These are phyloP conservation scores for Tridacna gigas DNA, from an alignment of 2,888 invertebrate species.

Conservation along the genomic window DNA sequence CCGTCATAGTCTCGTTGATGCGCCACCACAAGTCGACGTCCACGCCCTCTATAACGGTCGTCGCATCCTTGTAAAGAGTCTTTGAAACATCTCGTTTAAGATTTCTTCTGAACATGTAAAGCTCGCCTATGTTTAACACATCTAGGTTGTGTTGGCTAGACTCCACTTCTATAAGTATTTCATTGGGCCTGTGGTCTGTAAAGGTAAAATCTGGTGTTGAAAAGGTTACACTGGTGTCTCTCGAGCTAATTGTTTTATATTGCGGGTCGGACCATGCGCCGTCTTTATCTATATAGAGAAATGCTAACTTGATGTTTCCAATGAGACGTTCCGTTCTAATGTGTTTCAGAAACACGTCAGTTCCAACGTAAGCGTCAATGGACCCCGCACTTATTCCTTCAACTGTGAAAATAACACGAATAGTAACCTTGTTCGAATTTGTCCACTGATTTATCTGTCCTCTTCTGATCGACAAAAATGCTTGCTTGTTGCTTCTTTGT, in stretches of 20 bases:
- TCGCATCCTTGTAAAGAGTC: conserved; percentile 56
- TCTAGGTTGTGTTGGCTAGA: conserved; percentile 9
- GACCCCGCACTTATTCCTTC: conserved; percentile 63
- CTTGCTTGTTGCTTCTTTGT: neutral
- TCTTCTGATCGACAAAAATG: conserved; percentile 1
- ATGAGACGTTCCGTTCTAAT: conserved; percentile 1
- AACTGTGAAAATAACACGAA: conserved; percentile 57
- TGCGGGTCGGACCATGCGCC: conserved; percentile 34
- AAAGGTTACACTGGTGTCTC: conserved; percentile 34
- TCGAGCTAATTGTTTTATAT: conserved; percentile 31
- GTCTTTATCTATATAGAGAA: conserved; percentile 57
- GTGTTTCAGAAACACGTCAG: conserved; percentile 49
- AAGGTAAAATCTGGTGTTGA: conserved; percentile 69
- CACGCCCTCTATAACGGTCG: conserved; percentile 66
- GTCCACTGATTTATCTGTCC: neutral
- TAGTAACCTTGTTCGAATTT: neutral
- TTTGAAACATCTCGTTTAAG: conserved; percentile 54
- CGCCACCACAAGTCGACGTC: conserved; percentile 74
- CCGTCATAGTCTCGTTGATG: conserved; percentile 68
- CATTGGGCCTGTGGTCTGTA: conserved; percentile 60
- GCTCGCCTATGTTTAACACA: conserved; percentile 49
- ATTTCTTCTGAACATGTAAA: conserved; percentile 61
- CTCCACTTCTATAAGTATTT: conserved; percentile 57
- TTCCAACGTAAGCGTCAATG: conserved; percentile 71
- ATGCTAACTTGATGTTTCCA: conserved; percentile 36